Percentiles rank a stretch among this genome's conserved stretches.
phyloP scores from a whole-genome alignment of 1,140 invertebrate genomes.

The Chrysomallon squamiferum region DNA sequence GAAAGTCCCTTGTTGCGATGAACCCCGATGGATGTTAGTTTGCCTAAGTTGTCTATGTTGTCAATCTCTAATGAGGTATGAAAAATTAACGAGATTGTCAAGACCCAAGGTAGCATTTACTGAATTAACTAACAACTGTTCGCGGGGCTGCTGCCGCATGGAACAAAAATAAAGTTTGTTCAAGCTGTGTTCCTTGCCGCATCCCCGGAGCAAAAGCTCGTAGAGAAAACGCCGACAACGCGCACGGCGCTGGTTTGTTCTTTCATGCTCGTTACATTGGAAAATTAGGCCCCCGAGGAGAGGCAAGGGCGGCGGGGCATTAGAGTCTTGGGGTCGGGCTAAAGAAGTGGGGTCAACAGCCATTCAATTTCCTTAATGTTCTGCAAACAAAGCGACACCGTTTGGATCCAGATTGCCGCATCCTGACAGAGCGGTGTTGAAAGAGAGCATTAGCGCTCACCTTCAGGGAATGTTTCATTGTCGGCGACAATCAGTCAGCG shows the following conservation, averaged over 20 bases:
- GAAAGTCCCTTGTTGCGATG: too few species aligned
- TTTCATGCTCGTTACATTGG: constrained; percentile 2
- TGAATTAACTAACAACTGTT: constrained; percentile 5
- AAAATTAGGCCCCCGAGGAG: neutral
- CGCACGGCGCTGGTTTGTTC: neutral
- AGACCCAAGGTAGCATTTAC: constrained; percentile 7
- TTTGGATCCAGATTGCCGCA: too few species aligned
- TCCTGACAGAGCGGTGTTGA: too few species aligned
- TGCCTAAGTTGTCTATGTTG: constrained; percentile 2
- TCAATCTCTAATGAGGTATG: neutral
- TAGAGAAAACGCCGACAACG: neutral
- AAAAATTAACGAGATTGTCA: constrained; percentile 7
- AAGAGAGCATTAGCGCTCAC: too few species aligned
- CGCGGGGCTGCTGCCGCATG: neutral
- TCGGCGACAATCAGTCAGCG: too few species aligned
- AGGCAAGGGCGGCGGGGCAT: neutral
- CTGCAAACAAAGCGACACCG: neutral
- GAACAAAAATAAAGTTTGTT: constrained; percentile 10
- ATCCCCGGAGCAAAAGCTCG: neutral
- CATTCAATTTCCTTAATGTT: constrained; percentile 2
- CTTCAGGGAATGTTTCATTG: too few species aligned
- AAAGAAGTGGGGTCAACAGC: constrained; percentile 6
- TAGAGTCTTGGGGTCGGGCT: neutral
- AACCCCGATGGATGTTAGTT: constrained; percentile 1
- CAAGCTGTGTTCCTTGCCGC: constrained; percentile 1